Evolutionary conservation across 2,888 invertebrate genomes (phyloP).

Genomic region (Halictus ligatus): DNA sequence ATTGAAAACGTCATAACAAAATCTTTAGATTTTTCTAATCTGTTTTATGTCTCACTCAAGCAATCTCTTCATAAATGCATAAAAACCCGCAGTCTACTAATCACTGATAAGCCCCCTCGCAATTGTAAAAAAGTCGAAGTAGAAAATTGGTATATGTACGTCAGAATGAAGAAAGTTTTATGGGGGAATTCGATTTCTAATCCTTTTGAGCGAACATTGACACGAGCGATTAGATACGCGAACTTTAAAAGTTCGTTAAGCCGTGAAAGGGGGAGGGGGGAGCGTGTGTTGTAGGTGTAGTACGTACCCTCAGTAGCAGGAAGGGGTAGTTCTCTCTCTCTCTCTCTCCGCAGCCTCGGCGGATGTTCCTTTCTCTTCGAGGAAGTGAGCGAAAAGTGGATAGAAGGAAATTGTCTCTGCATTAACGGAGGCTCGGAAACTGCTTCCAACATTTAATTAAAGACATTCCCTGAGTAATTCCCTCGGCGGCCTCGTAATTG

Average conservation of each 20-base stretch:
- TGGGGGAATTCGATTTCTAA: constrained; percentile 72
- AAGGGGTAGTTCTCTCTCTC: constrained; percentile 10
- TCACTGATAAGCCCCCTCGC: not conserved
- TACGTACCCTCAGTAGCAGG: constrained; percentile 35
- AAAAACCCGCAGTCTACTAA: not conserved
- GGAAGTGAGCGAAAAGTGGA: constrained; percentile 78
- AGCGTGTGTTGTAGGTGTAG: constrained; percentile 49
- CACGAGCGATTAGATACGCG: constrained; percentile 78
- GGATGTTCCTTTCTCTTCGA: constrained; percentile 77
- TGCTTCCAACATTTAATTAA: constrained; percentile 83
- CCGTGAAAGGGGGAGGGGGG: constrained; percentile 22
- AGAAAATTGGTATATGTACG: constrained; percentile 23
- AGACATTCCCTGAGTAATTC: constrained; percentile 83
- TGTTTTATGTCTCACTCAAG: too few relatives aligned
- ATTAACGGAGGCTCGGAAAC: constrained; percentile 82
- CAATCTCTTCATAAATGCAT: too few relatives aligned
- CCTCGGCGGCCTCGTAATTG: constrained; percentile 79
- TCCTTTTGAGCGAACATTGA: constrained; percentile 67
- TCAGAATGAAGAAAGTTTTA: constrained; percentile 73
- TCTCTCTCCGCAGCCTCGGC: constrained; percentile 33
- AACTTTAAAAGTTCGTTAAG: constrained; percentile 79
- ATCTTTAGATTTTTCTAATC: too few relatives aligned
- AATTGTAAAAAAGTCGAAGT: not conserved
- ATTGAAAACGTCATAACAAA: too few relatives aligned
- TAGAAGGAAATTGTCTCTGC: constrained; percentile 83